Percentiles rank a stretch among this genome's conserved stretches.
Evolutionary conservation across 2,888 invertebrate genomes (phyloP).

Genomic region (Tenthredo mesomela): DNA sequence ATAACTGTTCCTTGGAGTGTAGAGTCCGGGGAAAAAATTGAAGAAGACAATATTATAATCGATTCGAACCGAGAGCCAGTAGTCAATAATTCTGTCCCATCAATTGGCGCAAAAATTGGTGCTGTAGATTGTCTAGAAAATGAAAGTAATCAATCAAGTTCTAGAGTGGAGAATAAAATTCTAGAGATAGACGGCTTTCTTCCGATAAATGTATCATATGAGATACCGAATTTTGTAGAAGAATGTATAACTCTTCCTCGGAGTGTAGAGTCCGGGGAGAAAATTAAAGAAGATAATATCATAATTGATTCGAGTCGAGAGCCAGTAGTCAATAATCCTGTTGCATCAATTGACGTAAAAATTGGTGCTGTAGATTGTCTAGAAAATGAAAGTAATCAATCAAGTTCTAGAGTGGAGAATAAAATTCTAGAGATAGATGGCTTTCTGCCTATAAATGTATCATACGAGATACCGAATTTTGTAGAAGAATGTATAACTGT

Average conservation of each 20-base stretch:
- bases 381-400: not conserved
- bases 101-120: not conserved
- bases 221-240: conserved; percentile 42
- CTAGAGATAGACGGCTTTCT: conserved; percentile 55
- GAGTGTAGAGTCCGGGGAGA: not conserved
- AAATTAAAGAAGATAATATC: not conserved
- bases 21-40: too few species aligned
- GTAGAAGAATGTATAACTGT: not conserved
- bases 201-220: conserved; percentile 56
- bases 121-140: not conserved
- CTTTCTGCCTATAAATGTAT: conserved; percentile 54
- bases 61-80: not conserved
- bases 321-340: not conserved
- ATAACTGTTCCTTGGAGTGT: not conserved
- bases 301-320: not conserved
- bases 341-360: not conserved
- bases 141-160: not conserved
- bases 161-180: conserved; percentile 51
- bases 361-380: not conserved
- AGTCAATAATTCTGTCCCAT: not conserved
- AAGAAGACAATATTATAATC: not conserved
- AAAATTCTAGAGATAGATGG: conserved; percentile 56
- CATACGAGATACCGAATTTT: conserved; percentile 53
- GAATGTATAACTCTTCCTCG: not conserved
- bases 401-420: conserved; percentile 33